phyloP scores from a whole-genome alignment of 2,888 invertebrate species.

The Sarcophaga variegata region DNA sequence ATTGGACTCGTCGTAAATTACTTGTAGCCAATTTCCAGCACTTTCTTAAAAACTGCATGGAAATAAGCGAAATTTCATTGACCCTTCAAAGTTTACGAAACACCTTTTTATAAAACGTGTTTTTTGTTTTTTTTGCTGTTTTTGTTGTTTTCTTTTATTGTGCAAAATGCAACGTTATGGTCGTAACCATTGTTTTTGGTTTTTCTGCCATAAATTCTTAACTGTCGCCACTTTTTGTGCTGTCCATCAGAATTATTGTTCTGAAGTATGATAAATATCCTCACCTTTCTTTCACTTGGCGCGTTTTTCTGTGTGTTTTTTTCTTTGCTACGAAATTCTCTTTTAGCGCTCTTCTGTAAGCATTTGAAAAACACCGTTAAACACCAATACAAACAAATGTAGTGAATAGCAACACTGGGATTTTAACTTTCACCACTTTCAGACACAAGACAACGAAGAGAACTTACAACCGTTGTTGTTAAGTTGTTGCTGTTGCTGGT shows the following conservation, averaged over 20 bases:
- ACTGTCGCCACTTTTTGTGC: conserved; percentile 41
- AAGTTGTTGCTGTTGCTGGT: background rate
- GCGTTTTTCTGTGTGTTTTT: background rate
- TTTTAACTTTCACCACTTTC: conserved; percentile 33
- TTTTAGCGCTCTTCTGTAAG: conserved; percentile 4
- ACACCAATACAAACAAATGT: background rate
- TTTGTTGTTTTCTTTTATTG: background rate
- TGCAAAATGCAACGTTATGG: background rate
- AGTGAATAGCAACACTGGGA: background rate
- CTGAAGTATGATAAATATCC: conserved; percentile 51
- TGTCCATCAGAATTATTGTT: conserved; percentile 33
- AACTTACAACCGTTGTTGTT: background rate
- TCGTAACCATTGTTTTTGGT: background rate
- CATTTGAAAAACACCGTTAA: conserved; percentile 34
- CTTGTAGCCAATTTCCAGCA: background rate
- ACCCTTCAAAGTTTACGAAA: background rate
- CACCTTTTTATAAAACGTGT: background rate
- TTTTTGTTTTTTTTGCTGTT: background rate
- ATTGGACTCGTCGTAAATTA: background rate
- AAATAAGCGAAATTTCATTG: background rate
- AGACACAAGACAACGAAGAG: background rate
- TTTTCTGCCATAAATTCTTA: conserved; percentile 27
- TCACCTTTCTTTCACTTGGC: conserved; percentile 24
- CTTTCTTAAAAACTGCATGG: background rate
- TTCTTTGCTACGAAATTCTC: background rate